Base-by-base conservation (phyloP, 2,888 invertebrate genomes). In the Yponomeuta plumbellus region DNA sequence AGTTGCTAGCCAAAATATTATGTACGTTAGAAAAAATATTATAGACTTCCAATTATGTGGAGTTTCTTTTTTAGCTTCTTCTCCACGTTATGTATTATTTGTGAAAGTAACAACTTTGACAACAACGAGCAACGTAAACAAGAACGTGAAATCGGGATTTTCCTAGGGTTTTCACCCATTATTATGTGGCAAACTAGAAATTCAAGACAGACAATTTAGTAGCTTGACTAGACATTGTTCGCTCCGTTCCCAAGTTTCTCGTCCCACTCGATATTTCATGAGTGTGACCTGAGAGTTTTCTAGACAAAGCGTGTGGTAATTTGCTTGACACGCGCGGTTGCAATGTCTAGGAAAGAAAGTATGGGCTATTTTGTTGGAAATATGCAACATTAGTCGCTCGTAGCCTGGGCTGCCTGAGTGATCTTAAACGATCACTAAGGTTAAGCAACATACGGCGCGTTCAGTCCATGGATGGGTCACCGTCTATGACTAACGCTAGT, bases 131-230 rank as follows among this genome's bases (percentile, higher is more conserved):
- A 34, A 34, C 3, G 34, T 34, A 52, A 52, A 64, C 21, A 65
- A 22, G 10, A 11, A 2, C 20, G 21, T 11, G 61, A 2, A 23
- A 17, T 10, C 61, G 5, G 1, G 13, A 17, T 52, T 13, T 52
- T 52, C 44, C 17, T 17, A 8, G 13, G 17, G 44, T 6, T 52
- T 52, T 22, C 59, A 10, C 59, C 59, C 59, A 59, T 59, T 59
- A 59, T 22, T 59, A 34, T 34, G 59, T 21, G 59, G 59, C n/a
- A 21, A 59, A 59, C 59, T 52, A 52, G 44, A 52, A 52, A 52
- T 13, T 17, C 44, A 52, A 17, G 44, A 17, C 3, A 13, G 44
- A 17, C 0, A 5, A 0, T 34, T 52, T 52, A 2, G 44, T 17
- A 52, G 44, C 44, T 3, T 52, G 17, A 17, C 17, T 52, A 52